phyloP scores from a whole-genome alignment of 1,140 invertebrate species.

The Trypoxylus dichotomus region DNA sequence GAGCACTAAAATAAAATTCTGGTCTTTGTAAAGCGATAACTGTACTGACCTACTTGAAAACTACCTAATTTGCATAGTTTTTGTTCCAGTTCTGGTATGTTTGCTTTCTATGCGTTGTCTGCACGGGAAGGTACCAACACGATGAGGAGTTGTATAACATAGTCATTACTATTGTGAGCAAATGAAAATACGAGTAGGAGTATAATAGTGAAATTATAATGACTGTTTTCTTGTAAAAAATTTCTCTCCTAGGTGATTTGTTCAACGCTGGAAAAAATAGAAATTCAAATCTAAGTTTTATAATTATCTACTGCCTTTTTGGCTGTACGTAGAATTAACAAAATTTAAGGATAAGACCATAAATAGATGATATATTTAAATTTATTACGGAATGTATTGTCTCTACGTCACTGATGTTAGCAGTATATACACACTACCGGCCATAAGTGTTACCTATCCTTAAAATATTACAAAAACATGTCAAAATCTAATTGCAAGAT shows the following conservation, averaged over 20 bases:
- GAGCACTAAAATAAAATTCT: slow-evolving; percentile 2
- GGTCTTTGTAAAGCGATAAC: not conserved
- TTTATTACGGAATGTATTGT: no score
- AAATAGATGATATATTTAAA: no score
- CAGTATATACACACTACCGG: no score
- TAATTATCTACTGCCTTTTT: no score
- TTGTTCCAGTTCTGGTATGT: not conserved
- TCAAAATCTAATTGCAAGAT: no score
- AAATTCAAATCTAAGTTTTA: no score
- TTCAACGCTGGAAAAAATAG: not conserved
- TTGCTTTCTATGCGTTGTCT: not conserved
- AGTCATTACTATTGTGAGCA: not conserved
- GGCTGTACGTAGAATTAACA: no score
- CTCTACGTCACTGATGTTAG: no score
- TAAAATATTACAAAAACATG: no score
- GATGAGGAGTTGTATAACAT: not conserved
- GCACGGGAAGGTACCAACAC: not conserved
- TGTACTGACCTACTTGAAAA: not conserved
- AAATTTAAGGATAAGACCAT: no score
- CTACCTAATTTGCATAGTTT: not conserved
- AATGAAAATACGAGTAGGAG: not conserved
- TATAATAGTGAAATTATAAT: not conserved
- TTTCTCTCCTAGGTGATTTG: not conserved
- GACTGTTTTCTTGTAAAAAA: not conserved
- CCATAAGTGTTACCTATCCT: no score